A percentile compares a stretch with the other conserved stretches of the same genome.
phyloP scores from a whole-genome alignment of 1,140 invertebrate genomes.

The Cotesia glomerata region DNA sequence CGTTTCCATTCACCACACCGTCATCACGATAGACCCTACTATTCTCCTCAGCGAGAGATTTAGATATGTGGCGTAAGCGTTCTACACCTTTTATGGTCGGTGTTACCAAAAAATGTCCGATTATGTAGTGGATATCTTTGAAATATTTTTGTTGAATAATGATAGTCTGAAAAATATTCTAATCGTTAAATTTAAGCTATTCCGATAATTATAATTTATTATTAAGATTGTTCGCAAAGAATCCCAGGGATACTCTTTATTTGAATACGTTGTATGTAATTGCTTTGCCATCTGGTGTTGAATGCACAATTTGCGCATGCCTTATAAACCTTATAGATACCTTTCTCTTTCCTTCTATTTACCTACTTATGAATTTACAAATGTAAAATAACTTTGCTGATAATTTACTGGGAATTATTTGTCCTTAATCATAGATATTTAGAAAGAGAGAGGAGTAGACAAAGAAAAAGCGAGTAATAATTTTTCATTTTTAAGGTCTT shows the following conservation, averaged over 20 bases:
- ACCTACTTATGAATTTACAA: constrained; percentile 2
- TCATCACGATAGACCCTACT: not conserved
- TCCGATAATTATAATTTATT: too few species aligned
- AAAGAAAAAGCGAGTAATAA: not conserved
- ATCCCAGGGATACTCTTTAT: not conserved
- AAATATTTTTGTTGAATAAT: too few species aligned
- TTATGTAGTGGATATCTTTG: too few species aligned
- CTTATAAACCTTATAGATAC: not conserved
- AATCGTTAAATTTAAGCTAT: too few species aligned
- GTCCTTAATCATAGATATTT: not conserved
- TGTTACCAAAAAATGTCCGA: too few species aligned
- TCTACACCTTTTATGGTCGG: not conserved
- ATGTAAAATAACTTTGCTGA: constrained; percentile 20
- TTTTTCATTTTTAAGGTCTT: too few species aligned
- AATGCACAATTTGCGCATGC: constrained; percentile 40
- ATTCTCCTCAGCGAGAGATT: constrained; percentile 8
- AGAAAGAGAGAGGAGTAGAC: not conserved
- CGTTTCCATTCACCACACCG: constrained; percentile 18
- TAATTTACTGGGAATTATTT: not conserved
- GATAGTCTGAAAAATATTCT: too few species aligned
- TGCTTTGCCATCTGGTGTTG: constrained; percentile 52
- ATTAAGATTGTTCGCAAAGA: not conserved
- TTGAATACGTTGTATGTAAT: constrained; percentile 33
- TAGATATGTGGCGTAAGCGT: not conserved
- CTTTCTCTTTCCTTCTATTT: constrained; percentile 12